Evolutionary conservation across 2,888 invertebrate genomes (phyloP), one percentile per base, ranked within the genome.

Genomic region (Allophyes oxyacanthae): DNA sequence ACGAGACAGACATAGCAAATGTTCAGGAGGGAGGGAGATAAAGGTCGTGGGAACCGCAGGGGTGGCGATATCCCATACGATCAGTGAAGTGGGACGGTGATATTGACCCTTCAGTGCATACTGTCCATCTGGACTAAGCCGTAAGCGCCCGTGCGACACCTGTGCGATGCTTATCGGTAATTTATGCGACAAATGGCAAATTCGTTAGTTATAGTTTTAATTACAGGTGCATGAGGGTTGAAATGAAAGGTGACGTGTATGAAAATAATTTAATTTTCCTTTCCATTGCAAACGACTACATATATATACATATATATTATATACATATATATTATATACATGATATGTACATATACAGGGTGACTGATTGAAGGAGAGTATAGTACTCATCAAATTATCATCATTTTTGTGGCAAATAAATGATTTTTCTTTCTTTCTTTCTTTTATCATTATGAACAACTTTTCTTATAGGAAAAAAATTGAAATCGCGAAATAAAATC

Each of bases 51-150:
- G 94, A 94, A 94, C 85, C 88, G 77, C 81, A 89, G 83, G 93
- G 92, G 92, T 91, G 89, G 89, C 88, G 83, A 84, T 91, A 91
- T 94, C 94, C 92, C 94, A 94, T 91, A 92, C 86, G 82, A 81
- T 80, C 88, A 88, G 83, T 88, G 81, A 84, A 88, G 90, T 89
- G 90, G 85, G 83, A 86, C 89, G 81, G 72, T 66, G 79, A 82
- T 84, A 82, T 66, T 76, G 79, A 78, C 80, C 84, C 80, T 52
- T 3, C 46, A 52, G 65, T 64, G 61, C 62, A 75, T 72, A 63
- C 7, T 72, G 68, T 44, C 63, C 56, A 37, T 57, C 62, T 64
- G 76, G 77, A 77, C 82, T 11, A 40, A 26, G 37, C 34, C 13
- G 6, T 51, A 38, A 69, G 20, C 11, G 34, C 40, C 44, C 41